Evolutionary conservation across 2,888 invertebrate genomes (phyloP).

Genomic region (Arrhopalites spinosus): DNA sequence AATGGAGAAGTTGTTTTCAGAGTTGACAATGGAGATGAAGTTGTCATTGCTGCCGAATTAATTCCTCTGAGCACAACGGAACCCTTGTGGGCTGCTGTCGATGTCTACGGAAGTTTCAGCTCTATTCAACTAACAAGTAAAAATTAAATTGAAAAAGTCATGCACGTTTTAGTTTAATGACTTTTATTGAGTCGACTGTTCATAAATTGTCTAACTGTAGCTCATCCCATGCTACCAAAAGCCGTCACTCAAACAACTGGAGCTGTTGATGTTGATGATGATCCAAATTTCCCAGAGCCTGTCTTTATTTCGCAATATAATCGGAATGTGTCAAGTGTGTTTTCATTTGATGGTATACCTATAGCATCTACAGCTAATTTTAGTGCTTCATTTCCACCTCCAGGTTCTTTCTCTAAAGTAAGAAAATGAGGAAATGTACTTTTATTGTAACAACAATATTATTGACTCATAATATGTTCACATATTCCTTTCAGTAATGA

Average conservation of each 20-base stretch:
- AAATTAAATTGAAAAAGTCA: constrained; percentile 1
- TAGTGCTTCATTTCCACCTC: not conserved
- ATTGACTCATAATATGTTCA: too few species aligned
- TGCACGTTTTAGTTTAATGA: not conserved
- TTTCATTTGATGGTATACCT: not conserved
- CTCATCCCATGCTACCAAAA: constrained; percentile 2
- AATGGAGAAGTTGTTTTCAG: constrained; percentile 38
- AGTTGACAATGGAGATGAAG: constrained; percentile 35
- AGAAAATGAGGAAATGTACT: too few species aligned
- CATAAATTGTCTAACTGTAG: not conserved
- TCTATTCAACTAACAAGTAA: constrained; percentile 42
- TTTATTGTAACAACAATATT: too few species aligned
- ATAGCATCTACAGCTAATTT: not conserved
- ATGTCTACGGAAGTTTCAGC: constrained; percentile 44
- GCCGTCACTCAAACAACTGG: not conserved
- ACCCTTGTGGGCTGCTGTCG: constrained; percentile 40
- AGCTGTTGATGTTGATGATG: too few species aligned
- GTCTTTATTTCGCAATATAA: not conserved
- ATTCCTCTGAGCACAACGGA: constrained; percentile 7
- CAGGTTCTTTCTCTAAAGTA: not conserved
- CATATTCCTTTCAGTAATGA: too few species aligned
- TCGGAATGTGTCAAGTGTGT: not conserved
- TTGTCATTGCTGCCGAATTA: constrained; percentile 35
- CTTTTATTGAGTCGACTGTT: too few species aligned
- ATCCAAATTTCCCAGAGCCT: too few species aligned